Conservation (phyloP, 2,888 invertebrate species). For the Drosophila cyrtoloma region DNA sequence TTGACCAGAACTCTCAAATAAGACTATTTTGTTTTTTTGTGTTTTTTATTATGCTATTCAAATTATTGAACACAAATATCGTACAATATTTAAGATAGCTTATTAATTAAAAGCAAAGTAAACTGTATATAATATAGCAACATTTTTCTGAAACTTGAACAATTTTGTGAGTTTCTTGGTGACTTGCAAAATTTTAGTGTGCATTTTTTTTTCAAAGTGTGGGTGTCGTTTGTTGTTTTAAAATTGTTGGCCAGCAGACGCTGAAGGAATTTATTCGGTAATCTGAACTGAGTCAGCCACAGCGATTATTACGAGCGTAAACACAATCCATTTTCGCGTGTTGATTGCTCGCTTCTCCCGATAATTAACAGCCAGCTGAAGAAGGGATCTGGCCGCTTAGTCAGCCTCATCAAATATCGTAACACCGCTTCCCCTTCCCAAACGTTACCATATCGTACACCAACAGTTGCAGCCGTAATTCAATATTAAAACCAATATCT, state of each 20-base stretch:
- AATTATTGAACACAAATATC: neutral
- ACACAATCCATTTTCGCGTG: constrained; percentile 78
- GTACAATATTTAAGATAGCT: neutral
- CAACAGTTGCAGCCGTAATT: constrained; percentile 52
- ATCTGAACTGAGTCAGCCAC: constrained; percentile 77
- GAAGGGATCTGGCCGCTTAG: constrained; percentile 52
- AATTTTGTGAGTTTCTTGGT: neutral
- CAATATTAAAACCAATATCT: constrained; percentile 77
- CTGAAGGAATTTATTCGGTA: constrained; percentile 67
- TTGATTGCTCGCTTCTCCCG: constrained; percentile 63
- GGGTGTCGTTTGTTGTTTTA: constrained; percentile 68
- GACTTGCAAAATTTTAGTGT: neutral
- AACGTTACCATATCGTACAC: neutral
- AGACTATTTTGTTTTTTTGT: neutral
- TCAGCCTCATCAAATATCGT: constrained; percentile 39
- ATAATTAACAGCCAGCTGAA: constrained; percentile 54
- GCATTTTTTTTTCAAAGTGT: neutral
- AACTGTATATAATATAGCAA: no score
- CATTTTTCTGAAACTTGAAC: neutral
- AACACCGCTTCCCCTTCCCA: neutral
- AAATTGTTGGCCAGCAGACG: constrained; percentile 53
- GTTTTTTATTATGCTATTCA: neutral
- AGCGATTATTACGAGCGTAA: constrained; percentile 77
- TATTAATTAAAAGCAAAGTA: no score
- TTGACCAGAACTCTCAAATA: neutral